Conservation (phyloP, 1,140 invertebrate species). For the Oedothorax gibbosus region DNA sequence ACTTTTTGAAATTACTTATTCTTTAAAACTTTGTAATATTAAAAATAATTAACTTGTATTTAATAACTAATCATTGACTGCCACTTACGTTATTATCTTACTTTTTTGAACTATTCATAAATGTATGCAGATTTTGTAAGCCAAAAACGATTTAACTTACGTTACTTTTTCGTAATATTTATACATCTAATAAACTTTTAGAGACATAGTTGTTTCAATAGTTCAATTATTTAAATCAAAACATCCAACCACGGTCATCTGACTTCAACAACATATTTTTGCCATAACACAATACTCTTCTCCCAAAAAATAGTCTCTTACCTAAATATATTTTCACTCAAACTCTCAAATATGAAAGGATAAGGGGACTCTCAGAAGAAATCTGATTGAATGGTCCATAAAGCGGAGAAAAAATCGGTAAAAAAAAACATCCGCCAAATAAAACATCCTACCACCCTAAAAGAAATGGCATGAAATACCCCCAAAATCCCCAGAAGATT, state of each 20-base stretch:
- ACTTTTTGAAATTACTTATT: neutral
- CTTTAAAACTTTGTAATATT: neutral
- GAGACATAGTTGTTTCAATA: too few relatives aligned
- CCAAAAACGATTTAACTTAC: too few relatives aligned
- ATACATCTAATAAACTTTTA: too few relatives aligned
- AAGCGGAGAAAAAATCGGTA: constrained; percentile 17
- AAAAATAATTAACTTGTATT: neutral
- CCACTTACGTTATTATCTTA: too few relatives aligned
- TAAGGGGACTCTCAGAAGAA: constrained; percentile 25
- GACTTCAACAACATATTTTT: too few relatives aligned
- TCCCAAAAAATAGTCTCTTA: neutral
- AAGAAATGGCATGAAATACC: constrained; percentile 2
- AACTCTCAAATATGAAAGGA: neutral
- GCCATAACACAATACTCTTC: too few relatives aligned
- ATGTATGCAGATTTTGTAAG: too few relatives aligned
- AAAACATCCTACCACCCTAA: constrained; percentile 7
- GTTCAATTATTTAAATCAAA: too few relatives aligned
- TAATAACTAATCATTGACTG: neutral
- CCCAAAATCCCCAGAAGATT: constrained; percentile 32
- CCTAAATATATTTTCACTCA: neutral
- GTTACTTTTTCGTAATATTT: too few relatives aligned
- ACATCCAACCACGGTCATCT: too few relatives aligned
- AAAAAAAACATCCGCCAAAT: constrained; percentile 6
- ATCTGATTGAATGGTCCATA: constrained; percentile 37
- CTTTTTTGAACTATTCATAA: too few relatives aligned